Base-by-base conservation (phyloP, 1,140 invertebrate genomes). In the Portunus trituberculatus region DNA sequence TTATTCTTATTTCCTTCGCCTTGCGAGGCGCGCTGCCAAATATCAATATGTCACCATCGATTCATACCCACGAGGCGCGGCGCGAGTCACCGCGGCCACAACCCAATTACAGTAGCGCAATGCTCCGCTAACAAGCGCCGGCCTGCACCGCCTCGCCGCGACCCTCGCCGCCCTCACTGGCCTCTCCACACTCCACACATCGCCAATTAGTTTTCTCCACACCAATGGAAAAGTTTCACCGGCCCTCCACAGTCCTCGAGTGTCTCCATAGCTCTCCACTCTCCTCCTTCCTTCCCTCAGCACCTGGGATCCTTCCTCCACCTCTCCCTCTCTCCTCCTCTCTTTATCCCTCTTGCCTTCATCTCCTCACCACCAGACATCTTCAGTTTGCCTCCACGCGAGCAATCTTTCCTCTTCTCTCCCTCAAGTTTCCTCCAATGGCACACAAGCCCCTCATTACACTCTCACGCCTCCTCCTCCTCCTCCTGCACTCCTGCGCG, bases 31-130 rank as follows among this genome's bases (percentile, higher is more conserved):
- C 20, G 12, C 14, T 20, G 25, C 29, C 91, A 82, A 82, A 92
- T 29, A 92, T 92, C 91, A 83, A 92, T 92, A 92, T 92, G 82
- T 92, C 91, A 92, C 16, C 91, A 92, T 92, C 76, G 91, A 92
- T 92, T 92, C 91, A 76, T 92, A 31, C n/a, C 91, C 91, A 48
- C 16, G 39, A 89, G 39, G 45, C 87, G 87, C 46, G 87, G 39
- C 39, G 39, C 39, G 87, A 89, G 91, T 32, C 32, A 28, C 91
- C 32, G 32, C 32, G 45, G 59, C 59, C 91, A 92, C 91, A 92
- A 92, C 91, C 59, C 91, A 92, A 92, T 92, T 92, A 92, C 39
- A 83, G 16, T 16, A 31, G 31, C 87, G 87, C 87, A 89, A 89
- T 89, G 46, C 87, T 46, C 87, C 25, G 28, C 87, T 89, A 89